Conservation (phyloP, 1,140 invertebrate species). For the Cydia strobilella region DNA sequence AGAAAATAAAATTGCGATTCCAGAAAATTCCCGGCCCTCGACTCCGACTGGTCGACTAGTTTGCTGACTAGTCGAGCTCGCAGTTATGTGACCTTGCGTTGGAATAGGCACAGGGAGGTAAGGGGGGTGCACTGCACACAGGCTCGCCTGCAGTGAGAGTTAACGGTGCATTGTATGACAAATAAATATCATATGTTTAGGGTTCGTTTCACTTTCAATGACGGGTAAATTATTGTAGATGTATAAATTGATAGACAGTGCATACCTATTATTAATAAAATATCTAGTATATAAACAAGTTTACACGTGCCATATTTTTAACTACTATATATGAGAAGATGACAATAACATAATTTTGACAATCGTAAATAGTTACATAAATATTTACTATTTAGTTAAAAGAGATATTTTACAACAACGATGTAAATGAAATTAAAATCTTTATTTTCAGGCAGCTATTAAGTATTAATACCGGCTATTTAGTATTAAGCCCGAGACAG, state of each 20-base stretch:
- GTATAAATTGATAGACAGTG: neutral
- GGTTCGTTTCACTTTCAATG: constrained; percentile 23
- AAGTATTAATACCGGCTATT: too few relatives aligned
- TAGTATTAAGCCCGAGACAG: too few relatives aligned
- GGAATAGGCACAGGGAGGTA: neutral
- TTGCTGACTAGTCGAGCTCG: neutral
- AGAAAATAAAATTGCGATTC: neutral
- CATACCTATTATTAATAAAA: too few relatives aligned
- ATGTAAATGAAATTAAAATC: too few relatives aligned
- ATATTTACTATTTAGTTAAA: too few relatives aligned
- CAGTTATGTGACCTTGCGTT: constrained; percentile 29
- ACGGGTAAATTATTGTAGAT: neutral
- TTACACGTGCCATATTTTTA: too few relatives aligned
- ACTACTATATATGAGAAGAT: too few relatives aligned
- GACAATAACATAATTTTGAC: too few relatives aligned
- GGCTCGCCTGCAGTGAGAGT: constrained; percentile 11
- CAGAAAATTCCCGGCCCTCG: constrained; percentile 9
- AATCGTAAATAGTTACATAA: too few relatives aligned
- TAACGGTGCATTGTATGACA: constrained; percentile 8
- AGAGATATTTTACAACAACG: too few relatives aligned
- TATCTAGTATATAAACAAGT: too few relatives aligned
- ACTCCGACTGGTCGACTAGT: constrained; percentile 11
- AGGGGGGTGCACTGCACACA: constrained; percentile 3
- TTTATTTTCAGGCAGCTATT: too few relatives aligned
- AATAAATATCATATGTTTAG: neutral